phyloP scores from a whole-genome alignment of 2,888 invertebrate species.

The Parasteatoda lunata region DNA sequence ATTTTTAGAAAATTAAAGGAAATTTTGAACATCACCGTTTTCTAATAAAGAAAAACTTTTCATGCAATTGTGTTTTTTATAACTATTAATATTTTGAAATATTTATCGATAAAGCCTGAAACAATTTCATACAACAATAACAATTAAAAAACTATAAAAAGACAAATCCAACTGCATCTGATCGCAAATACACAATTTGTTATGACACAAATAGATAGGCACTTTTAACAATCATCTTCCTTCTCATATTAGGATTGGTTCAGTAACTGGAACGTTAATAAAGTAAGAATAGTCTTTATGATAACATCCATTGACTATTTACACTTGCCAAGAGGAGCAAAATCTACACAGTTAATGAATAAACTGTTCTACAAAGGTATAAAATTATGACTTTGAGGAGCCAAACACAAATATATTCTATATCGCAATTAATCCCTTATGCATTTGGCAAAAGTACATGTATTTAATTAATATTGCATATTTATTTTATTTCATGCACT shows the following conservation, averaged over 20 bases:
- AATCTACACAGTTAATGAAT: constrained; percentile 41
- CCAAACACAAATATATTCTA: constrained; percentile 23
- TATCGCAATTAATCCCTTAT: constrained; percentile 46
- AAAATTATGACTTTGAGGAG: constrained; percentile 45
- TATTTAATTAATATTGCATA: constrained; percentile 46
- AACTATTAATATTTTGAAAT: too few species aligned
- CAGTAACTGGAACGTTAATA: constrained; percentile 37
- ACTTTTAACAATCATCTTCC: constrained; percentile 58
- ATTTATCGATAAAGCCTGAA: not conserved
- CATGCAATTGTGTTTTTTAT: too few species aligned
- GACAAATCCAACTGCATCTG: not conserved
- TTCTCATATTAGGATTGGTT: constrained; percentile 34
- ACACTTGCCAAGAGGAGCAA: constrained; percentile 38
- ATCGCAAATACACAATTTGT: constrained; percentile 22
- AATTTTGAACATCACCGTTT: too few species aligned
- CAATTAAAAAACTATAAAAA: not conserved
- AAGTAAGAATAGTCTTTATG: constrained; percentile 33
- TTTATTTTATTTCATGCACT: constrained; percentile 28
- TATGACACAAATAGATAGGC: constrained; percentile 62
- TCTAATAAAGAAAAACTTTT: too few species aligned
- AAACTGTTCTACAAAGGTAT: constrained; percentile 50
- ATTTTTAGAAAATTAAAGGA: too few species aligned
- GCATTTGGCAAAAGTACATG: constrained; percentile 50
- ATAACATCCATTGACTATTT: constrained; percentile 39
- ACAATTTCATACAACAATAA: too few species aligned